Evolutionary conservation across 2,888 invertebrate genomes (phyloP).

Genomic region (Oeneis ivallda): DNA sequence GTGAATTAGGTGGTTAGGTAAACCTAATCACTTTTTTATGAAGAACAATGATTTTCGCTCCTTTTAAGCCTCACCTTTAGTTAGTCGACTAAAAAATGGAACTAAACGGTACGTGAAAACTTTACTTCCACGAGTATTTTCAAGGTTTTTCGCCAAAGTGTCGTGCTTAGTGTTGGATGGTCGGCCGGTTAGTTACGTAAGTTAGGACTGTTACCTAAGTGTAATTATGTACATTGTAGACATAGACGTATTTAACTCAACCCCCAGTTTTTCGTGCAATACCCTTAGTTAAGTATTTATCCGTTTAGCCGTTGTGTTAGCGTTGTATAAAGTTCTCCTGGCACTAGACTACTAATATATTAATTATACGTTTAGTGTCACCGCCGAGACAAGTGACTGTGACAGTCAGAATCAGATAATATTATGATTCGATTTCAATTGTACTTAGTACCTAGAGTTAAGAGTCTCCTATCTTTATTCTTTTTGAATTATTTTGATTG

Average conservation of each 20-base stretch:
- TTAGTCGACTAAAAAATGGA: neutral
- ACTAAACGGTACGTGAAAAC: neutral
- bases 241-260: conserved; percentile 57
- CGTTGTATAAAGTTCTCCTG: conserved; percentile 65
- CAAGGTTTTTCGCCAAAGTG: neutral
- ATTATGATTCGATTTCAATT: neutral
- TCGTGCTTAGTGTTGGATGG: conserved; percentile 5
- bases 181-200: conserved; percentile 14
- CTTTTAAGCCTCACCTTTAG: too few species aligned
- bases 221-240: conserved; percentile 78
- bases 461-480: neutral
- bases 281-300: conserved; percentile 80
- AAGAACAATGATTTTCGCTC: too few species aligned
- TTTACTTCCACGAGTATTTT: neutral
- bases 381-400: neutral
- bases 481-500: neutral
- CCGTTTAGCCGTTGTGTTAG: conserved; percentile 69
- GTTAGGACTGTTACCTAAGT: conserved; percentile 47
- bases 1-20: too few species aligned
- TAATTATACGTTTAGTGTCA: conserved; percentile 7
- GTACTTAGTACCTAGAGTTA: too few species aligned
- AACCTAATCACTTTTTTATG: too few species aligned
- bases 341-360: conserved; percentile 37
- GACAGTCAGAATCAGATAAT: neutral
- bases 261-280: conserved; percentile 76